Base-by-base conservation (phyloP, 2,797 vertebrate species). In the Rhodeus uyekii region DNA sequence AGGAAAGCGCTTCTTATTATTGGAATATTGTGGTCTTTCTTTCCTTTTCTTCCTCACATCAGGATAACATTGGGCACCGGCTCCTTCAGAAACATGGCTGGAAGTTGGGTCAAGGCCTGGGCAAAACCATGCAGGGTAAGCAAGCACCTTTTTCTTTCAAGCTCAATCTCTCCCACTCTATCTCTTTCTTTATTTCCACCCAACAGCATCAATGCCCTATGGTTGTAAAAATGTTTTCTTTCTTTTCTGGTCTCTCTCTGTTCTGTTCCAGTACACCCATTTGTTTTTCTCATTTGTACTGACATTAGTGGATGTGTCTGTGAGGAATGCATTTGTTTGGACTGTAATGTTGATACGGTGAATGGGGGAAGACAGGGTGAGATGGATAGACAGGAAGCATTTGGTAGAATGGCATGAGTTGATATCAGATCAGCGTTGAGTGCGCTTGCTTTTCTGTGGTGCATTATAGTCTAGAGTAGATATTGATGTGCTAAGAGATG, bases 41-140 rank as follows among this genome's bases (percentile, higher is more conserved):
- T 95, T 97, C 93, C 91, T 94, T n/a, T 91, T 98, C 93, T 95
- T 95, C 95, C 97, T 90, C 97, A 96, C 96, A 91, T 95, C 96
- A 99, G 98, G 98, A 99, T 96, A 99, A 99, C 97, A 99, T 99
- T 90, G 98, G 98, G 91, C 98, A 99, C 92, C 96, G 96, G 92
- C 96, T 99, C 92, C 98, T 99, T 91, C 96, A 99, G 97, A 99
- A 99, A 95, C 98, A 99, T 99, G 98, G 98, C 89, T 99, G 98
- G 98, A 99, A 98, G 96, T 96, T 96, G 94, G 98, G 98, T 89
- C 97, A 99, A 93, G 98, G 98, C 90, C 96, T 99, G 94, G 98
- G 98, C 88, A 99, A 99, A 93, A 94, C 94, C 84, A 96, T 99
- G 95, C 98, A 99, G 96, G 98, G 98, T 99, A 97, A 98, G 98